Evolutionary conservation across 2,797 vertebrate genomes (phyloP).

Genomic region (Valencia hispanica): DNA sequence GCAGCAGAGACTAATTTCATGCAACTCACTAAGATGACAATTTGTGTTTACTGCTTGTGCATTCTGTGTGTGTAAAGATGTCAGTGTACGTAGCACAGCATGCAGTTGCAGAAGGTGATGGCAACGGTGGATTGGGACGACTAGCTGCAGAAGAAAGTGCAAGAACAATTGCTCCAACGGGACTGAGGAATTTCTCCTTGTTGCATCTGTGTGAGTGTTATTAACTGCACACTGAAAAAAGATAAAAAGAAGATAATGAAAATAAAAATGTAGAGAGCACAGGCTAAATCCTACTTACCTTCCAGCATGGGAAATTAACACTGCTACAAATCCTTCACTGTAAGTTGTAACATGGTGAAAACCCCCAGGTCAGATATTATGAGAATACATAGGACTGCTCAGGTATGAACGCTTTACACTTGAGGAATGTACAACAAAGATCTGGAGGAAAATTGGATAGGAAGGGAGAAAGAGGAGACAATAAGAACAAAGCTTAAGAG

Average conservation of each 20-base stretch:
- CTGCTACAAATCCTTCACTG: slow-evolving; percentile 19
- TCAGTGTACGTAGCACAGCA: slow-evolving; percentile 18
- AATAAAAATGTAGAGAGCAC: neutral
- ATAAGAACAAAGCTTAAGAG: slow-evolving; percentile 18
- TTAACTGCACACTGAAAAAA: slow-evolving; percentile 15
- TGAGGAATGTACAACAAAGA: slow-evolving; percentile 43
- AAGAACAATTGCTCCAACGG: neutral
- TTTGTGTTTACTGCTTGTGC: slow-evolving; percentile 32
- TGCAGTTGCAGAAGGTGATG: slow-evolving; percentile 22
- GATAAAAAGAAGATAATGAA: slow-evolving; percentile 10
- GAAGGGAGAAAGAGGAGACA: slow-evolving; percentile 15
- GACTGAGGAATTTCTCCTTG: slow-evolving; percentile 13
- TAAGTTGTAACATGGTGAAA: slow-evolving; percentile 30
- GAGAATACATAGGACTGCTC: slow-evolving; percentile 39
- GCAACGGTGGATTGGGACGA: slow-evolving; percentile 23
- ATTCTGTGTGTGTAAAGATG: slow-evolving; percentile 3
- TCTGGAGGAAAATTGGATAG: slow-evolving; percentile 24
- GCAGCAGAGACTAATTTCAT: slow-evolving; percentile 49
- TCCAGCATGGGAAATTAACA: slow-evolving; percentile 21
- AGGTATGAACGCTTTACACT: slow-evolving; percentile 37
- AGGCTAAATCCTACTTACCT: slow-evolving; percentile 25
- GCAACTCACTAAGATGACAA: slow-evolving; percentile 36
- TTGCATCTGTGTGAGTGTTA: slow-evolving; percentile 6
- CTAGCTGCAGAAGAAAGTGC: slow-evolving; percentile 27
- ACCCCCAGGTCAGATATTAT: slow-evolving; percentile 48